Percentiles rank a stretch among this genome's conserved stretches.
Conservation (phyloP, 2,113 vertebrate genomes). For the Plotosus lineatus region DNA sequence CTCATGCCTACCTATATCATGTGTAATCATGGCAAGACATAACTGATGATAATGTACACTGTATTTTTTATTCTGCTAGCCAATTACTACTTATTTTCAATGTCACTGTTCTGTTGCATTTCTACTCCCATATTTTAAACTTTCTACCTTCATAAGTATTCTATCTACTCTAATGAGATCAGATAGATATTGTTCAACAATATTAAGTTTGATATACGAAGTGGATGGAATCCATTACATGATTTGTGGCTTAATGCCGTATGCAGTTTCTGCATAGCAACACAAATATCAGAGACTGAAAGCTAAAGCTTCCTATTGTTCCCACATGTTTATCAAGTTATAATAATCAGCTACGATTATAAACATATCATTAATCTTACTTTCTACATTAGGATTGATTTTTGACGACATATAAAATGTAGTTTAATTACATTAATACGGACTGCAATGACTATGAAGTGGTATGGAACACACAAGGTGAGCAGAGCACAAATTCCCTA, state of each 20-base stretch:
- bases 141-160: not conserved
- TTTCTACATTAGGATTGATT: not conserved
- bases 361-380: too few species aligned
- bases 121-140: not conserved
- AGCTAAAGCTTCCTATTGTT: not conserved
- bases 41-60: not conserved
- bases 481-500: not conserved
- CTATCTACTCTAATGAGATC: not conserved
- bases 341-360: too few species aligned
- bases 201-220: not conserved
- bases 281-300: not conserved
- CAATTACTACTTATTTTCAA: not conserved
- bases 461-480: conserved; percentile 34
- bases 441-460: conserved; percentile 21
- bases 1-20: not conserved
- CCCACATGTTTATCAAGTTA: not conserved
- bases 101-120: not conserved
- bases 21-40: not conserved
- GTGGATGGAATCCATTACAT: not conserved
- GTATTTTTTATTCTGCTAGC: not conserved
- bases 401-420: not conserved
- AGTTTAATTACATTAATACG: not conserved
- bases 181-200: not conserved
- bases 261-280: not conserved
- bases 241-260: not conserved